phyloP scores from a whole-genome alignment of 2,113 vertebrate species.

The Cinclus cinclus region DNA sequence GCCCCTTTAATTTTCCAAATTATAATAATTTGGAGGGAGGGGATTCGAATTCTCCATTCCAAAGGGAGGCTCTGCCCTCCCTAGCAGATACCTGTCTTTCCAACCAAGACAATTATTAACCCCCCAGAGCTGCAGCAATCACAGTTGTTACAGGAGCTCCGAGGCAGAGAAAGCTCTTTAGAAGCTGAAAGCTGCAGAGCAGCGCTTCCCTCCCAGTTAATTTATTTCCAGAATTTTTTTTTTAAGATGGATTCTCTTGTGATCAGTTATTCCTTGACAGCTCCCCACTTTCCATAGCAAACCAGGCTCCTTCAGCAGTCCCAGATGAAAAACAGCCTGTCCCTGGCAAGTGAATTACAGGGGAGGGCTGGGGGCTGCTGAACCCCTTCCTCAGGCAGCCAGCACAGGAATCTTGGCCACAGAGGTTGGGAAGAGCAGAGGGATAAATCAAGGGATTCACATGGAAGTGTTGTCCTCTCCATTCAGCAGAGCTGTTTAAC shows the following conservation, averaged over 20 bases:
- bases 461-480: fast-evolving
- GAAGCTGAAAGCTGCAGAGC: background rate
- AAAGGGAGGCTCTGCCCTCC: no score
- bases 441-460: background rate
- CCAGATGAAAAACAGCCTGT: background rate
- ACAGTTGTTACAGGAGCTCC: background rate
- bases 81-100: no score
- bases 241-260: background rate
- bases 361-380: background rate
- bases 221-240: background rate
- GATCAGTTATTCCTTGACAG: background rate
- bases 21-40: no score
- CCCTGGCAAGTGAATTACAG: background rate
- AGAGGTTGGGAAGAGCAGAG: background rate
- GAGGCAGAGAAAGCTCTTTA: background rate
- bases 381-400: background rate
- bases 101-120: no score
- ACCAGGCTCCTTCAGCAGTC: background rate
- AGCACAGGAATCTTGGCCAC: background rate
- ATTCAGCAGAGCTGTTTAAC: background rate
- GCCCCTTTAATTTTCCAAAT: no score
- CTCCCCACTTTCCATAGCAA: background rate
- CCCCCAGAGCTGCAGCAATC: background rate
- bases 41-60: no score
- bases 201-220: background rate